A percentile compares a stretch with the other conserved stretches of the same genome.
These are phyloP conservation scores for Dreissena polymorpha DNA, from an alignment of 1,140 invertebrate genomes.

Conservation along the genomic window DNA sequence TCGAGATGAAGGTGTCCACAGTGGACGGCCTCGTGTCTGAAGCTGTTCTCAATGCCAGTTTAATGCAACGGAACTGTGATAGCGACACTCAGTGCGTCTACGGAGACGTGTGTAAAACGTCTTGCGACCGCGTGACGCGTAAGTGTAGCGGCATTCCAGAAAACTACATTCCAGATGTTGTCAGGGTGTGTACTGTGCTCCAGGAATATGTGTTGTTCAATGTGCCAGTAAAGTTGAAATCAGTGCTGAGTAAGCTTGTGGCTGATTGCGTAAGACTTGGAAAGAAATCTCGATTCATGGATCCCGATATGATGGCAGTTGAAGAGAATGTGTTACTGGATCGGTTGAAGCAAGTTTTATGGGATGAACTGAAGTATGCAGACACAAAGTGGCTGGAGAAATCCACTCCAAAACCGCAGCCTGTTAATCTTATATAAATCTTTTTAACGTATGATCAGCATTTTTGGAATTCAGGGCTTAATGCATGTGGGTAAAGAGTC, in stretches of 20 bases:
- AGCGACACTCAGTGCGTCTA: conserved; percentile 64
- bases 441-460: too few relatives aligned
- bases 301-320: background rate
- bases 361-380: conserved; percentile 61
- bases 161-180: conserved; percentile 53
- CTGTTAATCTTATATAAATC: background rate
- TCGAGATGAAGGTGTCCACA: conserved; percentile 62
- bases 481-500: too few relatives aligned
- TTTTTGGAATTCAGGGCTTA: too few relatives aligned
- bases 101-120: conserved; percentile 60
- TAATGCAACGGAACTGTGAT: conserved; percentile 56
- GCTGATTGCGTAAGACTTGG: conserved; percentile 50
- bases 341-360: conserved; percentile 54
- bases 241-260: conserved; percentile 45
- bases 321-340: conserved; percentile 48
- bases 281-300: conserved; percentile 13
- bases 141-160: conserved; percentile 60
- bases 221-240: conserved; percentile 56
- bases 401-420: conserved; percentile 20
- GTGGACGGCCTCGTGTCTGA: conserved; percentile 60
- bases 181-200: conserved; percentile 66
- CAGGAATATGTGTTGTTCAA: conserved; percentile 70
- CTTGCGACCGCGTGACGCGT: conserved; percentile 57
- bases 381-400: conserved; percentile 54
- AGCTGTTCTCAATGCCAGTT: conserved; percentile 45